These are phyloP conservation scores for Microplitis mediator DNA, from an alignment of 1,140 invertebrate species.

Conservation along the genomic window DNA sequence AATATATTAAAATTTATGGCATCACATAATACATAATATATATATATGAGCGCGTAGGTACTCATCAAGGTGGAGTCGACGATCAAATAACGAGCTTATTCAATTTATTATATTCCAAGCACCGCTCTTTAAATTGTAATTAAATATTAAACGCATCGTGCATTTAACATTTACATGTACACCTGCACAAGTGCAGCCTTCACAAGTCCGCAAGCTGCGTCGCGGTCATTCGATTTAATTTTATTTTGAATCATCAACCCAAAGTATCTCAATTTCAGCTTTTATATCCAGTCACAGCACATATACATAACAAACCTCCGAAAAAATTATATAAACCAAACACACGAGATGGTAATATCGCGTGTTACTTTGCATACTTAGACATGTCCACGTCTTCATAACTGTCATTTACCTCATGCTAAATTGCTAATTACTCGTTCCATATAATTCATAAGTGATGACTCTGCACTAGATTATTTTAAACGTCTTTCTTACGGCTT, in stretches of 20 bases:
- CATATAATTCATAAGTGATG: neutral
- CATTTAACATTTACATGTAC: slow-evolving; percentile 51
- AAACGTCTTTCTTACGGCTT: neutral
- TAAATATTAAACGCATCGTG: slow-evolving; percentile 53
- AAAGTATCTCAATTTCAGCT: no score
- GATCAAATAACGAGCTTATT: slow-evolving; percentile 13
- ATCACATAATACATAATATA: no score
- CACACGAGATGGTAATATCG: no score
- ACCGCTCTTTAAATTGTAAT: slow-evolving; percentile 47
- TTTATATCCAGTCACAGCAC: no score
- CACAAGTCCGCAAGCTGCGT: neutral
- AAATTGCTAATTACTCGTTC: slow-evolving; percentile 3
- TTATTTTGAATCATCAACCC: neutral
- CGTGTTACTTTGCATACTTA: neutral
- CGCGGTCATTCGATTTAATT: neutral
- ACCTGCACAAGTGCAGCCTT: slow-evolving; percentile 35
- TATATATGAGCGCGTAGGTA: no score
- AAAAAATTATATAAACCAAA: no score
- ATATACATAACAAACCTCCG: no score
- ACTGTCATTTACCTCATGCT: neutral
- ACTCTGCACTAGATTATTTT: neutral
- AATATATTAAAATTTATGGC: no score
- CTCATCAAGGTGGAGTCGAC: slow-evolving; percentile 10
- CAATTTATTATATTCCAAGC: slow-evolving; percentile 17
- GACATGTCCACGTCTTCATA: neutral